Percentiles rank a stretch among this genome's conserved stretches.
Conservation (phyloP, 2,797 vertebrate genomes). For the Rhinella marina region DNA sequence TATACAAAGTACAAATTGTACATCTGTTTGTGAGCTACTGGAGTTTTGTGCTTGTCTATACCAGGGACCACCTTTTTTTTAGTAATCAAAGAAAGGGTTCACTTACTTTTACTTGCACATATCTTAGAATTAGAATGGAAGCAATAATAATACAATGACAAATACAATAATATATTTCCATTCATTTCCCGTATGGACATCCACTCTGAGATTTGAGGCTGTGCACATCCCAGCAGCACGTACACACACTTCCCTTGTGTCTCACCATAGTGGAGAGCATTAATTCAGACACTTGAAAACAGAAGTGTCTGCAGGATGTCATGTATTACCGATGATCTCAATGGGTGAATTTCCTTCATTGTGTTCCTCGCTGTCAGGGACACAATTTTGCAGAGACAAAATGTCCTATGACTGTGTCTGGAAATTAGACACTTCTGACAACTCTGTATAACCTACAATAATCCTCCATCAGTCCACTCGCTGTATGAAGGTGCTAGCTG, state of each 20-base stretch:
- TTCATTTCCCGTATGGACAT: neutral
- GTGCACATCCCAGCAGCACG: neutral
- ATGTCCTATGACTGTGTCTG: slow-evolving; percentile 1
- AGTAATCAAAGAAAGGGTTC: too few species aligned
- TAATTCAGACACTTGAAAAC: slow-evolving; percentile 17
- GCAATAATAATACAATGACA: neutral
- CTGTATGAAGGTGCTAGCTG: neutral
- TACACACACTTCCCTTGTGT: neutral
- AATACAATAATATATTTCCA: too few species aligned
- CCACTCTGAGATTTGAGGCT: neutral
- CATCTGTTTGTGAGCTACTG: too few species aligned
- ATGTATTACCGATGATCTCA: slow-evolving; percentile 9
- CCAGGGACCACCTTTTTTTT: too few species aligned
- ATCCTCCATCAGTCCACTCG: neutral
- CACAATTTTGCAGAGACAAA: slow-evolving; percentile 5
- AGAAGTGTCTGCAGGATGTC: slow-evolving; percentile 17
- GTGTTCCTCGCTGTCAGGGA: slow-evolving; percentile 8
- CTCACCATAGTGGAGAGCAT: neutral
- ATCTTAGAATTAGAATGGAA: neutral
- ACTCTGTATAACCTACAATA: neutral
- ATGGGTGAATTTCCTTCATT: slow-evolving; percentile 17
- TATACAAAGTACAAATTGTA: too few species aligned
- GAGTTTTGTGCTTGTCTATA: too few species aligned
- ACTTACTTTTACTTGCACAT: too few species aligned
- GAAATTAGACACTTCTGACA: slow-evolving; percentile 8